phyloP scores from a whole-genome alignment of 2,113 vertebrate genomes.

The Calypte anna region DNA sequence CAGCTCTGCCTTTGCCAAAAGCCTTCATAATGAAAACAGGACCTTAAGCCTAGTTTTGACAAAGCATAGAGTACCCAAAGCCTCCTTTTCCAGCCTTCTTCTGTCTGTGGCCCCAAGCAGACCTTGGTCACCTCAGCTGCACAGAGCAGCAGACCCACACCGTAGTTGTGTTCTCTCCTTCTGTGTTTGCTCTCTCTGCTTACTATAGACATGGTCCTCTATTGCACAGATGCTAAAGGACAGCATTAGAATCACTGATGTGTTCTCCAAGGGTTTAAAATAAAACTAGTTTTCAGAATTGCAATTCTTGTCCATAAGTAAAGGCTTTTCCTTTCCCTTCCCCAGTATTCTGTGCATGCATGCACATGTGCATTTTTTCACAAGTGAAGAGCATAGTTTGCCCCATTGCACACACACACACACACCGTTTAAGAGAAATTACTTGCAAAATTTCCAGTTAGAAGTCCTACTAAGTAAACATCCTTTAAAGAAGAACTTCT shows the following conservation, averaged over 20 bases:
- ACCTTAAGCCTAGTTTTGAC: not conserved
- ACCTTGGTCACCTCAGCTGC: not conserved
- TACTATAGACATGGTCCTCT: not conserved
- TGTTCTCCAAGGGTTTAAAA: slow-evolving; percentile 30
- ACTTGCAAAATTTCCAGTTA: not conserved
- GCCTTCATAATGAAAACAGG: not conserved
- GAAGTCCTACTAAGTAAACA: not conserved
- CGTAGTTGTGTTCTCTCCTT: not conserved
- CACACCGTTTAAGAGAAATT: not conserved
- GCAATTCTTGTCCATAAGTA: not conserved
- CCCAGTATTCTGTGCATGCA: not conserved
- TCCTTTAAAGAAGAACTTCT: not conserved
- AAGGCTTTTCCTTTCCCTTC: not conserved
- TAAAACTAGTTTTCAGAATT: slow-evolving; percentile 6
- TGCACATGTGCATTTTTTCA: not conserved
- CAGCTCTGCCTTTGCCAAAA: slow-evolving; percentile 9
- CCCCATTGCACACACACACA: not conserved
- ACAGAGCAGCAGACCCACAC: not conserved
- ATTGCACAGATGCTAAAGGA: not conserved
- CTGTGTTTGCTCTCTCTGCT: not conserved
- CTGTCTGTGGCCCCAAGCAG: not conserved
- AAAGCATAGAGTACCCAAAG: not conserved
- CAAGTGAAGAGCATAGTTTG: not conserved
- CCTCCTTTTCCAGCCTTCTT: not conserved
- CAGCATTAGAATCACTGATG: not conserved